Evolutionary conservation across 2,113 vertebrate genomes (phyloP), one percentile per base, ranked within the genome.

Genomic region (Psilopogon haemacephalus): DNA sequence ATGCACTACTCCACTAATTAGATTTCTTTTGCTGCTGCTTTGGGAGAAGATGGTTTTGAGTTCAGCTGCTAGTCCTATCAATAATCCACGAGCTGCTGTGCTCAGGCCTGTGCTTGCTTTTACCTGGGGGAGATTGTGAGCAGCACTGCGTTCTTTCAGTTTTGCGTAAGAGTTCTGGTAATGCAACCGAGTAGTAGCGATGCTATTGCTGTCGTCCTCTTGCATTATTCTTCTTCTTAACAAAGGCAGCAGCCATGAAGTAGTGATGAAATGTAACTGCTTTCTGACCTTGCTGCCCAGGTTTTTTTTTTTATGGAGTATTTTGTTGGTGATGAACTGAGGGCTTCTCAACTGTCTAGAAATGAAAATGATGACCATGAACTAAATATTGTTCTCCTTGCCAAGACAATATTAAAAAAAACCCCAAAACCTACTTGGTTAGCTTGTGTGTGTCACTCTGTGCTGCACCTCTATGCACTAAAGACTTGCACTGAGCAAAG

Each of bases 41-140:
- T 80, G 88, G 78, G 78, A 92, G 60, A 77, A 91, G 42, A 38
- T 14, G 27, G 30, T 59, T 72, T 46, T n/a, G 48, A 85, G 74
- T 90, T 95, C 63, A 80, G 71, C 55, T 83, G 42, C 84, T 77
- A 18, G n/a, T 88, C n/a, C 87, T 88, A 94, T 93, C 90, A 92
- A 95, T 92, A 92, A 96, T 85, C 91, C 93, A 93, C 2, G 3
- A 92, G 84, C 60, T 93, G 84, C 87, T 74, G 56, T 68, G 46
- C 72, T 89, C 71, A 76, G 94, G 71, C 77, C 67, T 60, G 0
- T 0, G 11, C 71, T 79, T 55, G 46, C 56, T 89, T 83, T 88
- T 77, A 85, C 91, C 76, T 71, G 78, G 24, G 85, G 93, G 75
- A 94, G 20, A 46, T 3, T 85, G 80, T 1, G 1, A 70, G 68